These are phyloP conservation scores for Trichonephila inaurata DNA, from an alignment of 1,140 invertebrate species.

Conservation along the genomic window DNA sequence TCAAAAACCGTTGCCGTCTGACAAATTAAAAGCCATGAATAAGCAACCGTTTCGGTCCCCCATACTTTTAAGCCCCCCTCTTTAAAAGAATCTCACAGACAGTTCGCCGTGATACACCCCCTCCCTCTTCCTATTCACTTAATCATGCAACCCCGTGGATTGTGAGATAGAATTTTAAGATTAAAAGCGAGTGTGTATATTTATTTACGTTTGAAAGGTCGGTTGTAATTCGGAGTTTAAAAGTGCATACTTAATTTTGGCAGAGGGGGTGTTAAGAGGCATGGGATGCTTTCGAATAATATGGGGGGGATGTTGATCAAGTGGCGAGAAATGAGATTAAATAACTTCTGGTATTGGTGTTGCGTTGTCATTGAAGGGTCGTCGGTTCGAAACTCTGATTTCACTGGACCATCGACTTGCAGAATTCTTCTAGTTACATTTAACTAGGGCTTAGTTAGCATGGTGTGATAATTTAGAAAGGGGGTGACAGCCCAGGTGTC, in stretches of 20 bases:
- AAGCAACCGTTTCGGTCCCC: background rate
- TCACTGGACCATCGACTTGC: background rate
- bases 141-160: background rate
- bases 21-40: constrained; percentile 69
- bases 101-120: background rate
- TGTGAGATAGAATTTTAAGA: no score
- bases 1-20: constrained; percentile 57
- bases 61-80: background rate
- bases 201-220: background rate
- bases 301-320: no score
- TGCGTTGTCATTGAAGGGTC: no score
- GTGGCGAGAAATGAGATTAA: no score
- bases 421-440: background rate
- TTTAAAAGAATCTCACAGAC: background rate
- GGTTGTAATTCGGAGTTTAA: background rate
- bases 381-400: background rate
- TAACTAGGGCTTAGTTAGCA: no score
- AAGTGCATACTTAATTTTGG: background rate
- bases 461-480: no score
- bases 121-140: background rate
- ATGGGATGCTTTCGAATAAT: background rate
- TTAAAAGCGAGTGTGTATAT: background rate
- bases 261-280: background rate
- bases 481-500: no score
- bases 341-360: no score